Percentiles rank a stretch among this genome's conserved stretches.
These are phyloP conservation scores for Melanotaenia trifasciata DNA, from an alignment of 2,797 vertebrate genomes.

Conservation along the genomic window DNA sequence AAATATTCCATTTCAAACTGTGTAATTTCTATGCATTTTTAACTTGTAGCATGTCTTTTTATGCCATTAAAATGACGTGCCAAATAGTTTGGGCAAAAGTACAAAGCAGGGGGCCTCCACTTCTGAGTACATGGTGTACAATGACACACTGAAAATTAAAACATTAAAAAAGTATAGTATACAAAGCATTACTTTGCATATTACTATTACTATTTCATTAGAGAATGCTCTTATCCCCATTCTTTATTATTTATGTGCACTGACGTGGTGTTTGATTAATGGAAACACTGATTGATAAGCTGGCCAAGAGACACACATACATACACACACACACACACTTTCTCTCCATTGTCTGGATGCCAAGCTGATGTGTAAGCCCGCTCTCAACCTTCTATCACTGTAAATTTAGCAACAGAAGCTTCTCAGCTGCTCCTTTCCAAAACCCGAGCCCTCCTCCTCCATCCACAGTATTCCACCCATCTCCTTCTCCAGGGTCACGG, in stretches of 20 bases:
- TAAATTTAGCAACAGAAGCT: slow-evolving; percentile 90
- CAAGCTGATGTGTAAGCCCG: slow-evolving; percentile 70
- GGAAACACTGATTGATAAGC: slow-evolving; percentile 51
- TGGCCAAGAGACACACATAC: slow-evolving; percentile 16
- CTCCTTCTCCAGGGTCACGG: slow-evolving; percentile 87
- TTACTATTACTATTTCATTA: neutral
- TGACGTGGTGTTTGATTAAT: slow-evolving; percentile 17
- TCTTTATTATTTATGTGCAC: slow-evolving; percentile 31
- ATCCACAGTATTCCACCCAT: slow-evolving; percentile 81
- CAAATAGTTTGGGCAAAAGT: neutral
- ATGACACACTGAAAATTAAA: neutral
- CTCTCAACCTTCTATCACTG: slow-evolving; percentile 65
- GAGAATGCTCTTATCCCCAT: neutral
- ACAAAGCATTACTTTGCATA: neutral
- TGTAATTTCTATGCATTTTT: neutral
- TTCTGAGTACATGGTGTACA: neutral
- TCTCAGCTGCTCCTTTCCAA: slow-evolving; percentile 81
- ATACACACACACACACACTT: slow-evolving; percentile 39
- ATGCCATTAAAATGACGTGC: neutral
- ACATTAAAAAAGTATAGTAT: neutral
- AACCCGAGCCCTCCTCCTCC: slow-evolving; percentile 83
- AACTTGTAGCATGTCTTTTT: neutral
- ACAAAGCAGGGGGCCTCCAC: neutral
- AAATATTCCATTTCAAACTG: neutral
- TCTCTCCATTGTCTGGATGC: slow-evolving; percentile 78